These are phyloP conservation scores for Scaptomyza reducta DNA, from an alignment of 2,888 invertebrate species.

Conservation along the genomic window DNA sequence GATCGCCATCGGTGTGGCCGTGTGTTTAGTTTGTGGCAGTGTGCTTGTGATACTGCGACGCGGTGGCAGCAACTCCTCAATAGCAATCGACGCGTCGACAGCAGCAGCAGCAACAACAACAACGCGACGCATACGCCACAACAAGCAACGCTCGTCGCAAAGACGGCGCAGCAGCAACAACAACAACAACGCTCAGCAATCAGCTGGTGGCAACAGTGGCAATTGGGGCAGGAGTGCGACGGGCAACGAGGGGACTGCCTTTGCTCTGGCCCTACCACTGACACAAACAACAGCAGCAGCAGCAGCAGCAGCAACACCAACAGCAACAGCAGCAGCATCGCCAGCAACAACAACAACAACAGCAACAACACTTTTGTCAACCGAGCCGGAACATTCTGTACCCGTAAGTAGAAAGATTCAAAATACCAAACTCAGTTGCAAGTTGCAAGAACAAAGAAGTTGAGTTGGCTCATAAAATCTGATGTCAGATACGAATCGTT, in stretches of 20 bases:
- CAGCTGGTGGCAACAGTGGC: slow-evolving; percentile 26
- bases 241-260: slow-evolving; percentile 60
- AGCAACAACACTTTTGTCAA: slow-evolving; percentile 82
- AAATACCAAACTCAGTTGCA: background rate
- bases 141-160: slow-evolving; percentile 68
- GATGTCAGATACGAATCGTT: background rate
- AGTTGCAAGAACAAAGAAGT: background rate
- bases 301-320: slow-evolving; percentile 20
- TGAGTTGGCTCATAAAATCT: background rate
- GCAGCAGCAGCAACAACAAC: slow-evolving; percentile 59
- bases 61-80: slow-evolving; percentile 52
- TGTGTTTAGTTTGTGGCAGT: slow-evolving; percentile 81
- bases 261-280: slow-evolving; percentile 84
- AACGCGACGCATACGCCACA: slow-evolving; percentile 62
- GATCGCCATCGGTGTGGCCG: slow-evolving; percentile 80
- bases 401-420: slow-evolving; percentile 81
- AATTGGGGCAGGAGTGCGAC: slow-evolving; percentile 50
- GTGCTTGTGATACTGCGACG: slow-evolving; percentile 74
- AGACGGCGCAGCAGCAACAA: slow-evolving; percentile 55
- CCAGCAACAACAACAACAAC: slow-evolving; percentile 75
- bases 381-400: slow-evolving; percentile 85
- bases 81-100: slow-evolving; percentile 49
- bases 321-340: slow-evolving; percentile 66
- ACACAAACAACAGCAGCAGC: slow-evolving; percentile 71
- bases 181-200: slow-evolving; percentile 26